Evolutionary conservation across 2,888 invertebrate species (phyloP), one percentile per base, ranked within the genome.

Genomic region (Punctoribates punctum): DNA sequence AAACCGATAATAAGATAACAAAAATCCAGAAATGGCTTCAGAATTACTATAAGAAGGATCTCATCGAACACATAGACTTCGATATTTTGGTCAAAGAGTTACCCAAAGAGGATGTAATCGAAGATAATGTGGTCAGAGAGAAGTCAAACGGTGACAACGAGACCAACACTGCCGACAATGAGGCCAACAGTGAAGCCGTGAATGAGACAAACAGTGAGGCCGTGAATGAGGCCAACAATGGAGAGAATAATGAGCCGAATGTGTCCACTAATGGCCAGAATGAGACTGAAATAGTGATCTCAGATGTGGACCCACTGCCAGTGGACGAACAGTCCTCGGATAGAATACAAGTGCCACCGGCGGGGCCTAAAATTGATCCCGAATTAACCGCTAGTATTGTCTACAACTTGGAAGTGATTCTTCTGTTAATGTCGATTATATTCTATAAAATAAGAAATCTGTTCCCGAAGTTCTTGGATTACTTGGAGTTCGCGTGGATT

Each of bases 401-500:
- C 27, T 48, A 72, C 15, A 72, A 72, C 15, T 25, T 72, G 13
- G 20, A 48, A 20, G 25, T 72, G 1, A 72, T 72, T 3, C 25
- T 72, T 25, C 38, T 72, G 17, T 48, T 72, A 72, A 13, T 72
- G 0, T 9, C 46, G 20, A 46, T 72, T 20, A 72, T 72, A 23
- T 13, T 46, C 23, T 72, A 48, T 72, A 72, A 72, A 72, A 48
- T 72, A 17, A 20, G 48, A 23, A 34, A 72, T 25, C 17, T 72
- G 9, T 72, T 72, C 25, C 46, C 72, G 6, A 72, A 72, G 46
- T 23, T 72, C 15, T 46, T 72, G 15, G 72, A 72, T 27, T 72
- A 72, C 23, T 72, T 72, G 1, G 72, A 72, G n/a, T 72, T 72
- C 38, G 72, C 72, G 23, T 72, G 72, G 72, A 72, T 72, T 25